Evolutionary conservation across 1,140 invertebrate genomes (phyloP), one percentile per base, ranked within the genome.

Genomic region (Aplysia californica): DNA sequence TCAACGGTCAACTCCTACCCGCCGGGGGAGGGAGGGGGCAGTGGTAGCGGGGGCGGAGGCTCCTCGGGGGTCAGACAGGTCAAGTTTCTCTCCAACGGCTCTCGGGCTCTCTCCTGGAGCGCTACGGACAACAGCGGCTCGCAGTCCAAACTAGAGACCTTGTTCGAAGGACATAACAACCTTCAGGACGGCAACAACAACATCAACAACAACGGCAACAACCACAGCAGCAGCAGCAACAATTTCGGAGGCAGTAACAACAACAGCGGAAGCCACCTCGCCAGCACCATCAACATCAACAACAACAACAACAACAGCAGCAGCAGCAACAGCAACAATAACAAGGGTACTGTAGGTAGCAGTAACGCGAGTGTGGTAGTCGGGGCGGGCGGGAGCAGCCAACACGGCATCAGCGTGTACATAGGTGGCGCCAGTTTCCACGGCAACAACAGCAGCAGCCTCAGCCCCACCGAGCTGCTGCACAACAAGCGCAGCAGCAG

Each of bases 61-160:
- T 31, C 10, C n/a, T n/a, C 10, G n/a, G 56, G 44, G 10, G 15
- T 3, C 26, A 72, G 23, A 55, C 20, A 72, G 2, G 15, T 26
- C 3, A 73, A 61, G 26, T 26, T 18, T n/a, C 29, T 61, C 3
- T 10, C 4, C 26, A 73, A 59, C 5, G 73, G 72, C 1, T 31
- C 36, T n/a, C 38, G 77, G 15, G 73, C 72, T 0, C 31, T 72
- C 38, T 75, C 77, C 1, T 79, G 72, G 77, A 58, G 66, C 58
- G 67, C 73, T 0, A 58, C 67, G 29, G 77, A 79, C 36, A 68
- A 41, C 56, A 64, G 44, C 23, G 66, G 67, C 0, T 79, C 73
- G 23, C 41, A 71, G 56, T 38, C 39, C 1, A 75, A 58, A 44
- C 73, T 79, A 29, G 77, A 75, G 41, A 79, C 73, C 3, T 66